Evolutionary conservation across 2,113 vertebrate genomes (phyloP).

Genomic region (Ascaphus truei): DNA sequence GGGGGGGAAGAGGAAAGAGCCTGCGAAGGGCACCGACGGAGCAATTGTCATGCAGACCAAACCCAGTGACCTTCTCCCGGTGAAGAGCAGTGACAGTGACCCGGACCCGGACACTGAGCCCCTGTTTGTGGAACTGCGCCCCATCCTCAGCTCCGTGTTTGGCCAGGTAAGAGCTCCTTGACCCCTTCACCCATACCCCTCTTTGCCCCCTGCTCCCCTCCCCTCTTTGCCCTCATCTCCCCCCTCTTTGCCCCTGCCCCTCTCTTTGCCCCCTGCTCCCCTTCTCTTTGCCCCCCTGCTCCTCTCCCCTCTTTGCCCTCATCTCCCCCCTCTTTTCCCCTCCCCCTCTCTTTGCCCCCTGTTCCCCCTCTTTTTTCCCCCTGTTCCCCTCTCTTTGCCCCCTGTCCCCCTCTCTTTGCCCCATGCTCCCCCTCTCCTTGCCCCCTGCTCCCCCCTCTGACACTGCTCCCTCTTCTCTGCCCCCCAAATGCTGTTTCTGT

Average conservation of each 20-base stretch:
- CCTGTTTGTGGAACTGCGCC: slow-evolving; percentile 71
- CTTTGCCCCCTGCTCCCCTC: neutral
- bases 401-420: neutral
- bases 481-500: too few relatives aligned
- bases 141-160: slow-evolving; percentile 88
- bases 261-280: slow-evolving; percentile 9
- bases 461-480: slow-evolving; percentile 29
- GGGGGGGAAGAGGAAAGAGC: slow-evolving; percentile 15
- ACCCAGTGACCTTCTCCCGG: slow-evolving; percentile 25
- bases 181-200: slow-evolving; percentile 44
- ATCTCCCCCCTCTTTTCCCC: slow-evolving; percentile 11
- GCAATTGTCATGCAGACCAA: neutral
- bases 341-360: too few relatives aligned
- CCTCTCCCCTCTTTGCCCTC: too few relatives aligned
- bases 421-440: too few relatives aligned
- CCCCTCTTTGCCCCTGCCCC: slow-evolving; percentile 30
- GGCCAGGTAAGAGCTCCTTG: slow-evolving; percentile 88
- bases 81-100: slow-evolving; percentile 55
- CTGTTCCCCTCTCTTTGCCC: too few relatives aligned
- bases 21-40: neutral
- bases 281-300: neutral
- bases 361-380: too few relatives aligned
- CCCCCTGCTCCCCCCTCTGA: neutral
- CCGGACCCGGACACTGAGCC: slow-evolving; percentile 66
- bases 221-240: neutral